A percentile compares a stretch with the other conserved stretches of the same genome.
phyloP scores from a whole-genome alignment of 2,113 vertebrate species.

The Mirza zaza region DNA sequence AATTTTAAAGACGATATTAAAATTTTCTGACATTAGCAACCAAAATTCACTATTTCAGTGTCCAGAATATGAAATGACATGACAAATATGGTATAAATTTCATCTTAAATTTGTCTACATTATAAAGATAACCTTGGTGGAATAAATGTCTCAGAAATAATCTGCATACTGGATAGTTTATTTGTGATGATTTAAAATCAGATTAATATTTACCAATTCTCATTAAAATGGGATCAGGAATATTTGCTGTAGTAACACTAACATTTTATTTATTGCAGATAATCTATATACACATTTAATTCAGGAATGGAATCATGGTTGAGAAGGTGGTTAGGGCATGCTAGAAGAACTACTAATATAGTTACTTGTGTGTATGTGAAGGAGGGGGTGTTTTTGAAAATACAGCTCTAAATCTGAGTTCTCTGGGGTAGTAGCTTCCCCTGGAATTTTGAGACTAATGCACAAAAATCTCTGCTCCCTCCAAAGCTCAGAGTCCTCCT shows the following conservation, averaged over 20 bases:
- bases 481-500: background rate
- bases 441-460: background rate
- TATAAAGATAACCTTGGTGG: background rate
- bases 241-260: background rate
- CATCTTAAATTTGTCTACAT: background rate
- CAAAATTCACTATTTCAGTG: background rate
- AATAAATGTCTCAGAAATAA: background rate
- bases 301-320: background rate
- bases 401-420: background rate
- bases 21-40: background rate
- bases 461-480: background rate
- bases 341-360: background rate
- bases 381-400: background rate
- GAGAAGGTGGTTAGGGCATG: background rate
- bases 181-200: background rate
- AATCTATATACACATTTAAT: background rate
- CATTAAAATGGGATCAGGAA: background rate
- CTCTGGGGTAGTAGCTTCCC: background rate
- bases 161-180: background rate
- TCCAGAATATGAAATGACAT: background rate
- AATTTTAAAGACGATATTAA: background rate
- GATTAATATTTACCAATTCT: background rate
- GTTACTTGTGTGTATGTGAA: background rate
- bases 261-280: background rate
- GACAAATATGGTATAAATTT: background rate